Evolutionary conservation across 1,140 invertebrate species (phyloP), one percentile per base, ranked within the genome.

Genomic region (Carcinoscorpius rotundicauda): DNA sequence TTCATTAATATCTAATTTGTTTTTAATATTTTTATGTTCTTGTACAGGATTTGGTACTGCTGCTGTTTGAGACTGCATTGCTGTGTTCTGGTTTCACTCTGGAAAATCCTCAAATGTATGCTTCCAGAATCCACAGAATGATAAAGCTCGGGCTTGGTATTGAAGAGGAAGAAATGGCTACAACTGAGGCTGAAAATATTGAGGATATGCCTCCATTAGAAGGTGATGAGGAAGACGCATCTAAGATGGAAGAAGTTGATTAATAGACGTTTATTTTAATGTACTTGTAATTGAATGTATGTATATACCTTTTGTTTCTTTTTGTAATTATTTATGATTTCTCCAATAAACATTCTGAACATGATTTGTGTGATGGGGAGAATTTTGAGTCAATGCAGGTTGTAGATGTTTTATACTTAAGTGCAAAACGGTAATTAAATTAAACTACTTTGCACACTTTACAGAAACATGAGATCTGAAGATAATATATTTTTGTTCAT

Each of bases 31-130:
- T 58, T 52, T 4, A 29, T 62, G 0, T 52, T 10, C 6, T 62
- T 55, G 53, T 55, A 1, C 56, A 68, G 68, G 93, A 97, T 78
- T 80, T 97, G 65, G 90, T 95, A 10, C 91, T 93, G 75, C 78
- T 97, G 3, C 77, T 97, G 52, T 96, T 91, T 72, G 93, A 97
- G 79, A 97, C 92, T 73, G 84, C 91, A 11, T 82, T 95, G 0
- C 79, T 97, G 51, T 91, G 89, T 1, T 95, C 91, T 73, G 93
- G 93, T 4, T 97, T 96, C 79, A 84, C 86, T 4, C 78, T 97
- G 53, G 91, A 95, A 72, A 91, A 96, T 73, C 71, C 72, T 9
- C 67, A 68, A 57, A 62, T 73, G 50, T 81, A 83, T 72, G 79
- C 81, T 4, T 76, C 73, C 65, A 73, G 83, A 65, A 84, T 84